These are phyloP conservation scores for Sclerodermus sp. DNA, from an alignment of 2,888 invertebrate genomes.

Conservation along the genomic window DNA sequence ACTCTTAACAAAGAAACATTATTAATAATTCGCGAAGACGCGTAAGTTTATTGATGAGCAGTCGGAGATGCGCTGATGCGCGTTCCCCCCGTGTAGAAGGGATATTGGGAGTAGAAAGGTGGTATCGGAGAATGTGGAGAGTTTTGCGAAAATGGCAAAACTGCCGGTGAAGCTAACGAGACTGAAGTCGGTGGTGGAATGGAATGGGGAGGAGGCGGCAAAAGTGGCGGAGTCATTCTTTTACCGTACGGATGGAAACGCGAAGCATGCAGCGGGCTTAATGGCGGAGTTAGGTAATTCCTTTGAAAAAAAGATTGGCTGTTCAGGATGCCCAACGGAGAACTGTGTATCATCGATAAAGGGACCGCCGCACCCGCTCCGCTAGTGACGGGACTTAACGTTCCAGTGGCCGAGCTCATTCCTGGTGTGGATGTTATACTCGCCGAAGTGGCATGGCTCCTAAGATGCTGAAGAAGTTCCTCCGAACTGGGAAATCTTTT, in stretches of 20 bases:
- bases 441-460: slow-evolving; percentile 80
- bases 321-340: slow-evolving; percentile 67
- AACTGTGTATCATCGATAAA: slow-evolving; percentile 63
- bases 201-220: slow-evolving; percentile 71
- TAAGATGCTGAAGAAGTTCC: slow-evolving; percentile 80
- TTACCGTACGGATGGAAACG: slow-evolving; percentile 90
- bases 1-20: too few species aligned
- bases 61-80: slow-evolving; percentile 78
- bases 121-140: too few species aligned
- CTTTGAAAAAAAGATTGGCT: slow-evolving; percentile 76
- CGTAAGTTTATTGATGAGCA: slow-evolving; percentile 69
- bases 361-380: slow-evolving; percentile 40
- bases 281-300: slow-evolving; percentile 87
- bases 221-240: slow-evolving; percentile 62
- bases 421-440: neutral
- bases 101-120: slow-evolving; percentile 88
- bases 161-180: too few species aligned
- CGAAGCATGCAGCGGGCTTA: slow-evolving; percentile 79
- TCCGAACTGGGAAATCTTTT: slow-evolving; percentile 85
- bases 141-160: too few species aligned
- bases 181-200: slow-evolving; percentile 26
- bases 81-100: slow-evolving; percentile 79
- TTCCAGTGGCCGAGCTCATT: slow-evolving; percentile 63
- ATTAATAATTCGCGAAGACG: too few species aligned
- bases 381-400: slow-evolving; percentile 62